phyloP scores from a whole-genome alignment of 2,797 vertebrate genomes.

The Paedocypris micromegethes region DNA sequence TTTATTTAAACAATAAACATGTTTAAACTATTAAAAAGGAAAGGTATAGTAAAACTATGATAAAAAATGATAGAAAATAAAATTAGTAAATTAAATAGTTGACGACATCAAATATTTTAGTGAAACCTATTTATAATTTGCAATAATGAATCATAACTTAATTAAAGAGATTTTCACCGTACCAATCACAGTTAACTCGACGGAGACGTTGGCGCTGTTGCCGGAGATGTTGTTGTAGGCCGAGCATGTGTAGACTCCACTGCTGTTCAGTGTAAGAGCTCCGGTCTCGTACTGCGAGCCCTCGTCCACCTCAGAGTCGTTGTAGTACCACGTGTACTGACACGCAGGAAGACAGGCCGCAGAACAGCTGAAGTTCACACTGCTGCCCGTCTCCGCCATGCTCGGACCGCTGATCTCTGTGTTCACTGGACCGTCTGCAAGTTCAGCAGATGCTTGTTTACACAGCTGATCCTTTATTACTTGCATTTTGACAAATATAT shows the following conservation, averaged over 20 bases:
- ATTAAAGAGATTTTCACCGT: constrained; percentile 29
- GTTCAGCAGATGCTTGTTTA: constrained; percentile 17
- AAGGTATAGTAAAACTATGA: no score
- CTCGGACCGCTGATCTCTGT: constrained; percentile 45
- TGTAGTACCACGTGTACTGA: constrained; percentile 60
- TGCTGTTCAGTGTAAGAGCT: constrained; percentile 48
- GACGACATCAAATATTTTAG: no score
- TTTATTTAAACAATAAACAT: no score
- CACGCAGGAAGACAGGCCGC: constrained; percentile 56
- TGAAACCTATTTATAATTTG: no score
- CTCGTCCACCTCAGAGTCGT: constrained; percentile 38
- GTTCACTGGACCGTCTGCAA: constrained; percentile 46
- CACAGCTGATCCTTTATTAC: no score
- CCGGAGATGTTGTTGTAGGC: constrained; percentile 59
- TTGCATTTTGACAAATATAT: no score
- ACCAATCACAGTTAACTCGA: constrained; percentile 59
- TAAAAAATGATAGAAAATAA: no score
- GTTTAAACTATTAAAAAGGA: no score
- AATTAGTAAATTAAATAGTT: no score
- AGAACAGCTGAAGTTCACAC: constrained; percentile 49
- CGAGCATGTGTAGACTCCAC: constrained; percentile 59
- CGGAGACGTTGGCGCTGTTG: constrained; percentile 37
- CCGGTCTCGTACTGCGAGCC: constrained; percentile 34
- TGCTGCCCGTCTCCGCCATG: constrained; percentile 38
- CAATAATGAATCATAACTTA: no score